Base-by-base conservation (phyloP, 2,888 invertebrate genomes). In the Andrena hattorfiana region DNA sequence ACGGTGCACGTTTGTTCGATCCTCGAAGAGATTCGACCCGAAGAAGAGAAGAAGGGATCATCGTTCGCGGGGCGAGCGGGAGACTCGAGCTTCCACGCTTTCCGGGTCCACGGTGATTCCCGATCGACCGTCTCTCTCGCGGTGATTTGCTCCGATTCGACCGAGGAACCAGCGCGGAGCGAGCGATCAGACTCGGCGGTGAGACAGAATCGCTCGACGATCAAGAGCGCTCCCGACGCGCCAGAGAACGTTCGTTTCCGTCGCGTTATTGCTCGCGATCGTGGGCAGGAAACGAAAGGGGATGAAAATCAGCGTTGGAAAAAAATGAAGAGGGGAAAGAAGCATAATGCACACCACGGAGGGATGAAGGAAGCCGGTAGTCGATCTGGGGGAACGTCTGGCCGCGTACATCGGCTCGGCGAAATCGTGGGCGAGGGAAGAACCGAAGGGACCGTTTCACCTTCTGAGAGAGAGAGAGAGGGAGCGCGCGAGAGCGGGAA, bases 361-460 rank as follows among this genome's bases (percentile, higher is more conserved):
- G 16, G 48, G 48, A 77, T 68, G 4, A 28, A 28, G 26, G 42
- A 63, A 28, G 10, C n/a, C 1, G 35, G 8, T 28, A 66, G 32
- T 16, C 13, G 51, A 28, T 69, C 7, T 23, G 23, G 20, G n/a
- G 5, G 10, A 69, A 32, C 64, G 63, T 70, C 49, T 49, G 20
- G 48, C 1, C 49, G 60, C n/a, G 51, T 74, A 30, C 56, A 66
- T 66, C 60, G 70, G 54, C 20, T 63, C 42, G 51, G 51, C n/a
- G 30, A 32, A 56, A 80, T 80, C 81, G 30, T 20, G 48, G 60
- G 20, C 10, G n/a, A 63, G 56, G 28, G n/a, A 20, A 26, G 6
- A 42, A 35, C 56, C n/a, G 64, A 42, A 49, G 28, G 68, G 62
- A 49, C 68, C 23, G 56, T 71, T 78, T 35, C 54, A 63, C 64